Evolutionary conservation across 2,797 vertebrate genomes (phyloP), one percentile per base, ranked within the genome.

Genomic region (Thalassophryne amazonica): DNA sequence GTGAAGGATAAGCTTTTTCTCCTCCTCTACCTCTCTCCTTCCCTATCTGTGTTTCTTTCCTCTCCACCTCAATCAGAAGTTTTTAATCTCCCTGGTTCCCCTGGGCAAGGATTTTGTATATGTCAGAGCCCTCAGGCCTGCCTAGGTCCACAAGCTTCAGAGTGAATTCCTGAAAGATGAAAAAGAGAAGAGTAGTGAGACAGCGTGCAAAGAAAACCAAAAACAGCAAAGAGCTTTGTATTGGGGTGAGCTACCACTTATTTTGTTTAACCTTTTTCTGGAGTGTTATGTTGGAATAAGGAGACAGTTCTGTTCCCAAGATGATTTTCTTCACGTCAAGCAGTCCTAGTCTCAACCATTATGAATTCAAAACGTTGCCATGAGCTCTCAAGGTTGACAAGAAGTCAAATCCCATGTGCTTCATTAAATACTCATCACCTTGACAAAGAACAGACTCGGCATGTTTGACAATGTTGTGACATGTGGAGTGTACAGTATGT

Each of bases 81-180:
- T 86, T 86, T 81, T 80, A 80, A 83, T 85, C 83, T 80, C 34
- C 56, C 28, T 32, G 10, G 43, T 80, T 83, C 78, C 76, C 80
- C 60, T 59, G 75, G 78, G 75, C 73, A 70, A 53, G 67, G 75
- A 80, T 72, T 72, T 72, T 69, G 69, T 74, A 59, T 84, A 76
- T 78, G 77, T 76, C 74, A 81, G 76, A 73, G 71, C 75, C 80
- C 65, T 73, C 57, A 66, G 77, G 85, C 66, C 70, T 42, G 63
- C 70, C 78, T 57, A 73, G 81, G 77, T 85, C 85, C 69, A 60
- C 60, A 53, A 73, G 79, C 67, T 76, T 83, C 65, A 64, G 34
- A 66, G 72, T 23, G 69, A 80, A 67, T 75, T 85, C 82, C 90
- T 92, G 71, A 51, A 88, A 89, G 81, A 87, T 85, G 78, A 86